Evolutionary conservation across 1,140 invertebrate species (phyloP).

Genomic region (Dendrolimus punctatus): DNA sequence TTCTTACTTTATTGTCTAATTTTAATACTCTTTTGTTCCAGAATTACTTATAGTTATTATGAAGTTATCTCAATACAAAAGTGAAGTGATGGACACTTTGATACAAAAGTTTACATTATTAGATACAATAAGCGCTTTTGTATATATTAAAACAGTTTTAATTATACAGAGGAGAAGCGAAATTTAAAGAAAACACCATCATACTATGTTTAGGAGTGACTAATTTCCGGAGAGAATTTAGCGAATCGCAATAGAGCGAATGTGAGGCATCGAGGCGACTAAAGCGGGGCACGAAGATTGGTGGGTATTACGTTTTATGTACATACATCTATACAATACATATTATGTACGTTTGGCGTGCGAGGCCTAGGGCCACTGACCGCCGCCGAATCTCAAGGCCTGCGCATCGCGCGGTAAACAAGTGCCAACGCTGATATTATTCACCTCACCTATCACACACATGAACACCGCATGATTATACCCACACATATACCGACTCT

Average conservation of each 20-base stretch:
- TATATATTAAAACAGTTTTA: too few relatives aligned
- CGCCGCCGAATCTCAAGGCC: slow-evolving; percentile 65
- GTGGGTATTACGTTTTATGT: slow-evolving; percentile 40
- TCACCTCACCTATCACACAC: slow-evolving; percentile 9
- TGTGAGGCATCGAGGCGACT: not conserved
- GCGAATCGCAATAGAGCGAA: slow-evolving; percentile 23
- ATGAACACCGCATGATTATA: slow-evolving; percentile 7
- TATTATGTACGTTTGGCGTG: slow-evolving; percentile 19
- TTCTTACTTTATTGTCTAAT: too few relatives aligned
- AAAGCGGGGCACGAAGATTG: slow-evolving; percentile 22
- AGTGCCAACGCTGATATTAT: slow-evolving; percentile 42
- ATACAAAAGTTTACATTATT: too few relatives aligned
- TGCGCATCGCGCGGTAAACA: slow-evolving; percentile 57
- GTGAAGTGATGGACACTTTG: too few relatives aligned
- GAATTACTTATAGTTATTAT: too few relatives aligned
- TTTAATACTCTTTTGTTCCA: too few relatives aligned
- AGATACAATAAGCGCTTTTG: too few relatives aligned
- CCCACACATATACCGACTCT: not conserved
- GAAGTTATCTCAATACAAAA: too few relatives aligned
- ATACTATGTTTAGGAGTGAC: slow-evolving; percentile 8
- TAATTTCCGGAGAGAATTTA: slow-evolving; percentile 31
- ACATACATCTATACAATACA: slow-evolving; percentile 11
- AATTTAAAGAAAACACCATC: too few relatives aligned
- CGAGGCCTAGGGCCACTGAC: slow-evolving; percentile 54
- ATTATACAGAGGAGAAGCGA: too few relatives aligned